phyloP scores from a whole-genome alignment of 2,113 vertebrate genomes.

The Albula goreensis region DNA sequence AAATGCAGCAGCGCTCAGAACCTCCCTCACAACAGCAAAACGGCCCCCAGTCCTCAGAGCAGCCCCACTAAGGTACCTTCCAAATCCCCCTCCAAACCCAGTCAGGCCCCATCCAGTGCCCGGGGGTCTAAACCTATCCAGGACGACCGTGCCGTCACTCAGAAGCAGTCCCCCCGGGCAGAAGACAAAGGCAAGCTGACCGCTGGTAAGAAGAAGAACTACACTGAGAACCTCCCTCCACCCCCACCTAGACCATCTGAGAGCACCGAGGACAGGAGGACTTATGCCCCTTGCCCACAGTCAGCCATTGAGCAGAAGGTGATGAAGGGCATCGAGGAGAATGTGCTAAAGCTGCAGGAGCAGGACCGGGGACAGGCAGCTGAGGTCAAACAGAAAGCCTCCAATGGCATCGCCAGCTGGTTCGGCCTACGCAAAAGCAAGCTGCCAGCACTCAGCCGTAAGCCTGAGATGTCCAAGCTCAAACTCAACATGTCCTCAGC shows the following conservation, averaged over 20 bases:
- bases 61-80: conserved; percentile 86
- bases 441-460: conserved; percentile 84
- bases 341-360: conserved; percentile 85
- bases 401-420: conserved; percentile 90
- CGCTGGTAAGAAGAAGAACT: conserved; percentile 70
- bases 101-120: conserved; percentile 51
- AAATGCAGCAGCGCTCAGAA: conserved; percentile 74
- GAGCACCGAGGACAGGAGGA: conserved; percentile 50
- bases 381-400: conserved; percentile 85
- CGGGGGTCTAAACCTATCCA: conserved; percentile 56
- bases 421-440: conserved; percentile 93
- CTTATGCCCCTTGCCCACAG: conserved; percentile 55
- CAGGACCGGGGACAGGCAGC: conserved; percentile 72
- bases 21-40: conserved; percentile 67
- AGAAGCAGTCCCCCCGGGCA: conserved; percentile 62
- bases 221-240: conserved; percentile 67
- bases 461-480: conserved; percentile 72
- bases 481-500: conserved; percentile 75
- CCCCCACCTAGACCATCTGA: conserved; percentile 63
- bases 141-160: conserved; percentile 39
- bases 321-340: conserved; percentile 97
- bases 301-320: conserved; percentile 95
- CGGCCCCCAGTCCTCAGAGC: conserved; percentile 67
- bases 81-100: conserved; percentile 82
- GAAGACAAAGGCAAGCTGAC: conserved; percentile 73